Evolutionary conservation across 2,888 invertebrate species (phyloP).

Genomic region (Volucella inflata): DNA sequence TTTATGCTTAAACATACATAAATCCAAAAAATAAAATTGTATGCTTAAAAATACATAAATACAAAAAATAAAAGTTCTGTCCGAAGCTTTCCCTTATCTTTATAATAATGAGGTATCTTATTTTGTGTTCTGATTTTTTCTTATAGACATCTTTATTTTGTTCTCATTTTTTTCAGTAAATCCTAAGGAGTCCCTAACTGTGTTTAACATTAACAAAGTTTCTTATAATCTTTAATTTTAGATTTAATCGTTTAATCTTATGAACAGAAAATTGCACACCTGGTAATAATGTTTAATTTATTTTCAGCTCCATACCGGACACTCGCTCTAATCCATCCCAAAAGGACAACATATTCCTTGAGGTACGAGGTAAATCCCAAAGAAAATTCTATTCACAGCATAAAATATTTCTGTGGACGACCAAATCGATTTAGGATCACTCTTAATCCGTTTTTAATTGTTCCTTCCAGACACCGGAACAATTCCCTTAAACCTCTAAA

Average conservation of each 20-base stretch:
- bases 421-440: slow-evolving; percentile 46
- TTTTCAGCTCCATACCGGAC: slow-evolving; percentile 63
- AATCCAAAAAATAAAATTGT: too few species aligned
- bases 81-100: too few species aligned
- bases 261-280: slow-evolving; percentile 65
- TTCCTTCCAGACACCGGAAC: slow-evolving; percentile 38
- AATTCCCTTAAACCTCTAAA: slow-evolving; percentile 45
- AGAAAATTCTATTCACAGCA: slow-evolving; percentile 31
- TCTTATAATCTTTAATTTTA: slow-evolving; percentile 15
- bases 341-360: slow-evolving; percentile 65
- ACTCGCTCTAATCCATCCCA: slow-evolving; percentile 49
- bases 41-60: too few species aligned
- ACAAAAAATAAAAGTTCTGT: too few species aligned
- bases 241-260: slow-evolving; percentile 52
- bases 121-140: too few species aligned
- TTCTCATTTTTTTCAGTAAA: too few species aligned
- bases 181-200: too few species aligned
- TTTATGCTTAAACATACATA: too few species aligned
- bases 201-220: slow-evolving; percentile 4
- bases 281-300: slow-evolving; percentile 67
- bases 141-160: too few species aligned
- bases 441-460: slow-evolving; percentile 72
- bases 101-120: too few species aligned
- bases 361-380: slow-evolving; percentile 52
- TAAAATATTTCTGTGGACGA: slow-evolving; percentile 9